Percentiles rank a stretch among this genome's conserved stretches.
phyloP scores from a whole-genome alignment of 2,888 invertebrate genomes.

The Ellobium chinense region DNA sequence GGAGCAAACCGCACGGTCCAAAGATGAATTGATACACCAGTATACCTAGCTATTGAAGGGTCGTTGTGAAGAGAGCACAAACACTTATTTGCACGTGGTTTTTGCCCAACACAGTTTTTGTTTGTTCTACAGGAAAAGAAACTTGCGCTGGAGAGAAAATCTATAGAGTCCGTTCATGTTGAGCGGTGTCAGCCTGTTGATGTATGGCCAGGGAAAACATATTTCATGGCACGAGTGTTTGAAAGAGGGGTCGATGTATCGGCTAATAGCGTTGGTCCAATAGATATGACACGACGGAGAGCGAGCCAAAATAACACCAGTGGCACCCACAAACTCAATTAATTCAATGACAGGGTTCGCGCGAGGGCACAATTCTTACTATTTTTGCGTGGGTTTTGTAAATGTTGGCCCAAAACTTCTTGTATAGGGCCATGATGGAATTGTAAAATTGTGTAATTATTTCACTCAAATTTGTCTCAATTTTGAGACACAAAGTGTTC shows the following conservation, averaged over 20 bases:
- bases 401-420: neutral
- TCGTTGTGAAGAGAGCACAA: conserved; percentile 14
- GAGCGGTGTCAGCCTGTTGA: conserved; percentile 45
- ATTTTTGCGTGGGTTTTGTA: neutral
- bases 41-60: conserved; percentile 28
- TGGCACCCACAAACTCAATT: conserved; percentile 43
- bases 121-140: conserved; percentile 33
- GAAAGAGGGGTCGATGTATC: conserved; percentile 43
- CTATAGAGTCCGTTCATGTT: conserved; percentile 31
- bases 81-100: conserved; percentile 47
- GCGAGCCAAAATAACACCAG: conserved; percentile 35
- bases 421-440: too few relatives aligned
- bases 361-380: neutral
- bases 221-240: conserved; percentile 42
- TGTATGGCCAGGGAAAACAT: conserved; percentile 43
- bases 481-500: too few relatives aligned
- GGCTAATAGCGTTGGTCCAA: conserved; percentile 30
- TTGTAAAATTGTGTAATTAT: too few relatives aligned
- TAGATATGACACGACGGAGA: conserved; percentile 39
- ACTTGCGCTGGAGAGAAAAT: conserved; percentile 43
- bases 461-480: too few relatives aligned
- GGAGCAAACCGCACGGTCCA: conserved; percentile 15
- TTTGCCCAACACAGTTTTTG: conserved; percentile 42
- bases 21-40: conserved; percentile 23
- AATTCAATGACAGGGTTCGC: conserved; percentile 41